A percentile compares a stretch with the other conserved stretches of the same genome.
Evolutionary conservation across 2,113 vertebrate species (phyloP).

Genomic region (Cyanistes caeruleus): DNA sequence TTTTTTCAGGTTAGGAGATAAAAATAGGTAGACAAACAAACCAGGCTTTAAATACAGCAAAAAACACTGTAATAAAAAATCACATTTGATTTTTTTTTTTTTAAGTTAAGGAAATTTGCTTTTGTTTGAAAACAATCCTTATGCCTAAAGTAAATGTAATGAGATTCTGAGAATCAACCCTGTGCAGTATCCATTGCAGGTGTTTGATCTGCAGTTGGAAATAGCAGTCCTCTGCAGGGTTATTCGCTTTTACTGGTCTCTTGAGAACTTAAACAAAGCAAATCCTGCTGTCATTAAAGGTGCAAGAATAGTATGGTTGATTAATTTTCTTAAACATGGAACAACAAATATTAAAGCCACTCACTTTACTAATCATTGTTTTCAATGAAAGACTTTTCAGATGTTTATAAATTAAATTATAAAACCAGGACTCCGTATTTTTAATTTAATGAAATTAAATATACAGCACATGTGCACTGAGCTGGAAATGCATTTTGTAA

Average conservation of each 20-base stretch:
- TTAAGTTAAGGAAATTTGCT: neutral
- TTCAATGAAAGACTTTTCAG: neutral
- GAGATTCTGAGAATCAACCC: neutral
- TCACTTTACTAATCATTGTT: neutral
- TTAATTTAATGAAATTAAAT: conserved; percentile 1
- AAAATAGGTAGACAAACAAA: neutral
- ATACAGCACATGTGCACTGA: neutral
- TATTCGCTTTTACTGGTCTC: neutral
- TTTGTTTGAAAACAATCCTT: neutral
- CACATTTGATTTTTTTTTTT: neutral
- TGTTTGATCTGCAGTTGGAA: neutral
- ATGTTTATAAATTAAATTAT: neutral
- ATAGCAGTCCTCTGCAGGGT: neutral
- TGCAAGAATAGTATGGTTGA: neutral
- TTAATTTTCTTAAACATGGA: neutral
- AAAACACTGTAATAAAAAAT: neutral
- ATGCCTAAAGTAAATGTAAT: neutral
- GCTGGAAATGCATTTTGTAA: conserved; percentile 4
- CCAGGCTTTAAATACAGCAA: neutral
- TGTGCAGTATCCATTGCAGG: neutral
- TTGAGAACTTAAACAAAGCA: neutral
- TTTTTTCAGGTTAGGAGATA: neutral
- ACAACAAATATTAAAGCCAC: neutral
- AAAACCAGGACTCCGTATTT: neutral
- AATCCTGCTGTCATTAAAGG: conserved; percentile 1